phyloP scores from a whole-genome alignment of 2,888 invertebrate species.

The Timema podura region DNA sequence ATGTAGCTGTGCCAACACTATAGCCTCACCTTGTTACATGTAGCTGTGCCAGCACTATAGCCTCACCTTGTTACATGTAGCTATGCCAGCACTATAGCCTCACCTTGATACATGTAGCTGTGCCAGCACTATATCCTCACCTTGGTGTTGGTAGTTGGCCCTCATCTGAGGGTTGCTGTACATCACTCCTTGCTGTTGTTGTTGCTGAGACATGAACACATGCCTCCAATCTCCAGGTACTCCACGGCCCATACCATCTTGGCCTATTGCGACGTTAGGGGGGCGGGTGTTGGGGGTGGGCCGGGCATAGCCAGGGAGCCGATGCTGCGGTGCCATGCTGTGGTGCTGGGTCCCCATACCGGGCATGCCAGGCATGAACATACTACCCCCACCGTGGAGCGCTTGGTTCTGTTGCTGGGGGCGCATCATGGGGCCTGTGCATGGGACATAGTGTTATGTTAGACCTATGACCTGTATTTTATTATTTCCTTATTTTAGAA shows the following conservation, averaged over 20 bases:
- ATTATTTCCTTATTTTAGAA: too few relatives aligned
- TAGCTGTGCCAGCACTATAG: conserved; percentile 17
- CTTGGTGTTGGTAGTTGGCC: conserved; percentile 51
- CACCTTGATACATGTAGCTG: background rate
- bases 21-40: too few relatives aligned
- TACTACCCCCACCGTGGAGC: conserved; percentile 41
- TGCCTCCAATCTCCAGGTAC: conserved; percentile 57
- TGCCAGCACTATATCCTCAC: conserved; percentile 35
- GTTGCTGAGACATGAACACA: conserved; percentile 57
- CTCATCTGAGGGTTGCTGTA: conserved; percentile 45
- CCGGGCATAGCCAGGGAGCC: conserved; percentile 41
- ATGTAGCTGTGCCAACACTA: conserved; percentile 47
- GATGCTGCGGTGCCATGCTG: conserved; percentile 42
- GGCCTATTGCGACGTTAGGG: conserved; percentile 56
- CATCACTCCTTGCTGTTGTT: conserved; percentile 40
- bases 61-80: conserved; percentile 49
- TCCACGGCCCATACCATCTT: conserved; percentile 50
- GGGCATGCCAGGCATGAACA: conserved; percentile 33
- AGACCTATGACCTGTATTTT: too few relatives aligned
- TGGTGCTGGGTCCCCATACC: conserved; percentile 43
- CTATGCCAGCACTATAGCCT: conserved; percentile 42
- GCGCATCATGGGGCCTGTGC: conserved; percentile 62
- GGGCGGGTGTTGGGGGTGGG: conserved; percentile 47
- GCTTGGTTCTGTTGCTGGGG: conserved; percentile 48
- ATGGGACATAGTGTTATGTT: too few relatives aligned